These are phyloP conservation scores for Liasis olivaceus DNA, from an alignment of 2,797 vertebrate species.

Conservation along the genomic window DNA sequence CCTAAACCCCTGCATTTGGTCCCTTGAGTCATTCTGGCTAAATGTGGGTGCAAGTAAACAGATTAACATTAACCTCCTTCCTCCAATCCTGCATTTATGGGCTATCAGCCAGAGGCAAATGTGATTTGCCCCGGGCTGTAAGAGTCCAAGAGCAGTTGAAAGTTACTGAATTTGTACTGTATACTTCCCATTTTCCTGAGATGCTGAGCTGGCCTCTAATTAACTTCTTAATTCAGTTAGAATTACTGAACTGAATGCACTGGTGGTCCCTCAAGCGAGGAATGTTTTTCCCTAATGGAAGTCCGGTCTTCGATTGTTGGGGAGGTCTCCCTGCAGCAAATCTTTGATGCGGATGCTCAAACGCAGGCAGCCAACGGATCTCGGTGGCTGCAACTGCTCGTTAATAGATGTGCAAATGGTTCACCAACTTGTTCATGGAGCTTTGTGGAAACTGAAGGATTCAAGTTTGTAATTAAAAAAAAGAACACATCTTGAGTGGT, in stretches of 20 bases:
- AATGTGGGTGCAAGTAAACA: too few relatives aligned
- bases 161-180: too few relatives aligned
- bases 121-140: neutral
- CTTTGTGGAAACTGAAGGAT: neutral
- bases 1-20: too few relatives aligned
- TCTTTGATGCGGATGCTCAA: neutral
- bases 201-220: neutral
- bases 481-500: neutral
- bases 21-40: too few relatives aligned
- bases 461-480: neutral
- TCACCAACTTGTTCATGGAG: too few relatives aligned
- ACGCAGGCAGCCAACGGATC: neutral
- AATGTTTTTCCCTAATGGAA: conserved; percentile 6
- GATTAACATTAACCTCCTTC: too few relatives aligned
- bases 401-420: neutral
- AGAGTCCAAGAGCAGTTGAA: neutral
- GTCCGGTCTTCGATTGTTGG: neutral
- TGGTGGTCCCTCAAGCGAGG: neutral
- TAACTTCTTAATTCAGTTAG: neutral
- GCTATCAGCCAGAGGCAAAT: neutral
- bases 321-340: neutral
- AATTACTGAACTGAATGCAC: neutral
- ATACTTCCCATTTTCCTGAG: neutral
- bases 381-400: too few relatives aligned
- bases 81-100: neutral